Percentiles rank a stretch among this genome's conserved stretches.
phyloP scores from a whole-genome alignment of 2,888 invertebrate species.

The Choreutis nemorana region DNA sequence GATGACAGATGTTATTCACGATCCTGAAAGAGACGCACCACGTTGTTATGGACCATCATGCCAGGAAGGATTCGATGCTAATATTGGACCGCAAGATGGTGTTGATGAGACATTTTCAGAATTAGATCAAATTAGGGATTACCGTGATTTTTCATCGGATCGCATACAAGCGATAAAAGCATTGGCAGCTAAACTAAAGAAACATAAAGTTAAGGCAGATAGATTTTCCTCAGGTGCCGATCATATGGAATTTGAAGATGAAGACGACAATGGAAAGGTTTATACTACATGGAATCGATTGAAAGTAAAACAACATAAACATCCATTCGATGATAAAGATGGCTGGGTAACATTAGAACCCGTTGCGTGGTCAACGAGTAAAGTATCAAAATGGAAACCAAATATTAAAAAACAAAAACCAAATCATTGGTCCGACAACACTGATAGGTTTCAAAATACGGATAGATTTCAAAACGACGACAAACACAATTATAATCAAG shows the following conservation, averaged over 20 bases:
- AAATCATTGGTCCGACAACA: conserved; percentile 47
- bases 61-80: conserved; percentile 35
- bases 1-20: conserved; percentile 50
- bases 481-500: conserved; percentile 24
- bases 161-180: conserved; percentile 50
- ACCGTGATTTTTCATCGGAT: conserved; percentile 42
- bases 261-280: conserved; percentile 34
- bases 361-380: conserved; percentile 81
- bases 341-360: conserved; percentile 83
- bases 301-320: conserved; percentile 63
- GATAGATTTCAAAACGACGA: conserved; percentile 16
- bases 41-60: conserved; percentile 58
- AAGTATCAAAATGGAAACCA: conserved; percentile 82
- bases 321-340: conserved; percentile 73
- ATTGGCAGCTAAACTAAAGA: conserved; percentile 54
- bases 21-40: conserved; percentile 33
- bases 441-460: conserved; percentile 29
- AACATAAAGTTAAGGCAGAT: conserved; percentile 40
- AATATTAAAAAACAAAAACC: conserved; percentile 64
- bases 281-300: conserved; percentile 59
- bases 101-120: conserved; percentile 69
- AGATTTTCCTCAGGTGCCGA: conserved; percentile 21
- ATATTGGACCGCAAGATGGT: conserved; percentile 58
- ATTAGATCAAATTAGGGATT: conserved; percentile 62
- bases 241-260: conserved; percentile 24